Evolutionary conservation across 2,797 vertebrate genomes (phyloP).

Genomic region (Sebastes dallii): DNA sequence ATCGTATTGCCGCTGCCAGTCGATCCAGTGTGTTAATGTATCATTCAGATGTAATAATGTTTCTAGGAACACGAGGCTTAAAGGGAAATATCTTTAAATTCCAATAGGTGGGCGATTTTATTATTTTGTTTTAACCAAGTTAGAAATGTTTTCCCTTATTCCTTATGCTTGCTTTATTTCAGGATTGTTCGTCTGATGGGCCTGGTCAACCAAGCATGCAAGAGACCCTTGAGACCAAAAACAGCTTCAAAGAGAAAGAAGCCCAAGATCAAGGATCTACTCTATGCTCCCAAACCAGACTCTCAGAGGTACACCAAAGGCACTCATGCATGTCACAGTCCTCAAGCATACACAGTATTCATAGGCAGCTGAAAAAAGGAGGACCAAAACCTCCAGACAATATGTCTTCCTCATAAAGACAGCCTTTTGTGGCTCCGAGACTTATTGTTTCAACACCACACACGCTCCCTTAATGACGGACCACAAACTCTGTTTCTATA

Average conservation of each 20-base stretch:
- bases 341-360: constrained; percentile 41
- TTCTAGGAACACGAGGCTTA: neutral
- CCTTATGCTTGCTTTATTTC: constrained; percentile 47
- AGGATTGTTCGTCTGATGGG: constrained; percentile 94
- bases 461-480: constrained; percentile 49
- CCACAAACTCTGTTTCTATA: constrained; percentile 49
- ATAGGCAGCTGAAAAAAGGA: constrained; percentile 41
- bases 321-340: constrained; percentile 59
- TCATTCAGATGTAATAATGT: neutral
- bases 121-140: neutral
- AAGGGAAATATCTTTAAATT: constrained; percentile 14
- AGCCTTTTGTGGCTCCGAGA: constrained; percentile 32
- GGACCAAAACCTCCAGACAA: constrained; percentile 44
- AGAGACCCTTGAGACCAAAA: constrained; percentile 88
- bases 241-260: constrained; percentile 89
- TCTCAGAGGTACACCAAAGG: constrained; percentile 86
- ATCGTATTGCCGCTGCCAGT: neutral
- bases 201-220: constrained; percentile 92
- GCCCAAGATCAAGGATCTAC: constrained; percentile 92
- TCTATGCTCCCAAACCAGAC: constrained; percentile 82
- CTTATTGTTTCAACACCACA: constrained; percentile 29
- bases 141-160: constrained; percentile 3
- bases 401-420: constrained; percentile 53
- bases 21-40: neutral
- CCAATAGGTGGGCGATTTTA: neutral